These are phyloP conservation scores for Formica exsecta DNA, from an alignment of 1,140 invertebrate genomes.

Conservation along the genomic window DNA sequence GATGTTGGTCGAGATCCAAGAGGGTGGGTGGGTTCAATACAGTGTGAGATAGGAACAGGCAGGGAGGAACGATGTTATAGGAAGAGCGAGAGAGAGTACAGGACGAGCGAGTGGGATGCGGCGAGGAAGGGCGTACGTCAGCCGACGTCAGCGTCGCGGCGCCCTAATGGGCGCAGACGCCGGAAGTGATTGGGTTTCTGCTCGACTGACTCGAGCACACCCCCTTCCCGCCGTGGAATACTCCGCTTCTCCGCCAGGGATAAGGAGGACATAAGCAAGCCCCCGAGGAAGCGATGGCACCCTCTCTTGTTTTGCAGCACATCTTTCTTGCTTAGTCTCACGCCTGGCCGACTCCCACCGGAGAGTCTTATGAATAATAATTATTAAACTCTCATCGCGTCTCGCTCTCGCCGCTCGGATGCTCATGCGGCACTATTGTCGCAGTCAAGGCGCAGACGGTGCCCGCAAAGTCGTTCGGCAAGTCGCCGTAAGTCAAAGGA, in stretches of 20 bases:
- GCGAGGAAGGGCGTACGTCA: slow-evolving; percentile 83
- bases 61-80: slow-evolving; percentile 41
- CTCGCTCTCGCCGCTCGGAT: slow-evolving; percentile 46
- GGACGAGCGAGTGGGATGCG: slow-evolving; percentile 60
- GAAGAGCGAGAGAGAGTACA: slow-evolving; percentile 41
- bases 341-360: slow-evolving; percentile 81
- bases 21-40: slow-evolving; percentile 62
- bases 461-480: not conserved
- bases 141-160: slow-evolving; percentile 86
- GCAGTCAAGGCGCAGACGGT: slow-evolving; percentile 27
- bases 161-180: slow-evolving; percentile 87
- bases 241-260: slow-evolving; percentile 74
- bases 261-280: slow-evolving; percentile 74
- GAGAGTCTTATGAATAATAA: slow-evolving; percentile 86
- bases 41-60: slow-evolving; percentile 65
- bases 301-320: slow-evolving; percentile 83
- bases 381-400: slow-evolving; percentile 81
- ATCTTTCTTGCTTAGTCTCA: slow-evolving; percentile 85
- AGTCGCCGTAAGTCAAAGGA: slow-evolving; percentile 46
- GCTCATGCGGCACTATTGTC: slow-evolving; percentile 10
- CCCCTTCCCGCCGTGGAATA: slow-evolving; percentile 76
- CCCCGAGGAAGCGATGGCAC: slow-evolving; percentile 55
- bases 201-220: slow-evolving; percentile 85
- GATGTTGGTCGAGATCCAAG: slow-evolving; percentile 77
- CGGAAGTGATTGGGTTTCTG: slow-evolving; percentile 88